Base-by-base conservation (phyloP, 2,113 vertebrate species). In the Paedocypris sp. region DNA sequence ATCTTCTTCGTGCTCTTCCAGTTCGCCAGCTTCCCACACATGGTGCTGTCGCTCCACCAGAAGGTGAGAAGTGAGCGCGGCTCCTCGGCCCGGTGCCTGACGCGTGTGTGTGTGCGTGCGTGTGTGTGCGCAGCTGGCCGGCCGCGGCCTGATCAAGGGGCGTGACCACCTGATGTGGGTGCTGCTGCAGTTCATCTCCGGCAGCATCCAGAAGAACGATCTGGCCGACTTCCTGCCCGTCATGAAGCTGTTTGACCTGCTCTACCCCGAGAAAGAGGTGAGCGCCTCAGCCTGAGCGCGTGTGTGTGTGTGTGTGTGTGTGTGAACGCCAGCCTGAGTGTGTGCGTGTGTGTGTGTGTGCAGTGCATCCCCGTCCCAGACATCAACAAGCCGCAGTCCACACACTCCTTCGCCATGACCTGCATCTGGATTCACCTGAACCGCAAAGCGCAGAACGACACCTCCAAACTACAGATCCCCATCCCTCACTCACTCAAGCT, bases 1-100 rank as follows among this genome's bases (percentile, higher is more conserved):
- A 99, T 99, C 88, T 99, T 99, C 88, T 99, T 99, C 80, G 95
- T 99, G 77, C 86, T 99, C 73, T 99, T 99, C 86, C 95, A 98
- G 80, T 99, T 99, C 73, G 95, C 95, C 48, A 98, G 95, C 81
- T 99, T 98, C 78, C 94, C 95, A 19, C 94, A 99, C 74, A 99
- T 99, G 95, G 95, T 99, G 67, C 88, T 99, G 43, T 99, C 95
- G 0, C 86, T 98, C 36, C 94, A 99, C 74, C 95, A 99, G 78
- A 99, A 99, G 94, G 95, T 97, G 77, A 60, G 12, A 13, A 3
- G 0, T 4, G 16, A 6, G 26, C 5, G 32, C 25, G n/a, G 9
- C 15, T 18, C 13, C 10, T 1, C 4, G 47, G 18, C 16, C 28
- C 28, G 32, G 8, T 83, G 76, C 67, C 6, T 50, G 10, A 29